Conservation (phyloP, 2,888 invertebrate species). For the Polydrusus cervinus region DNA sequence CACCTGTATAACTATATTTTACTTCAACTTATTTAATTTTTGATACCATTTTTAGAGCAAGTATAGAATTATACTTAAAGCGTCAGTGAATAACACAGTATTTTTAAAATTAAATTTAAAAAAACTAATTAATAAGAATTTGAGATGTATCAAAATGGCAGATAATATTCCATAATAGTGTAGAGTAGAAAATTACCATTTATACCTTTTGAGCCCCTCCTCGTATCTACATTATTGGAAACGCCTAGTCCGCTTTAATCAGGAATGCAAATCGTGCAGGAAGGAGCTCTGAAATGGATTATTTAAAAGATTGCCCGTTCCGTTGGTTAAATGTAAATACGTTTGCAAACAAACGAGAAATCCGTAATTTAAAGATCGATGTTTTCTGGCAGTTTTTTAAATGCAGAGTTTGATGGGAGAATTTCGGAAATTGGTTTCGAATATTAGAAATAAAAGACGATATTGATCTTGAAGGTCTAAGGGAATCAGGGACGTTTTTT, state of each 20-base stretch:
- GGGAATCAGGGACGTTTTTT: no score
- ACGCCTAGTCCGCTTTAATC: slow-evolving; percentile 22
- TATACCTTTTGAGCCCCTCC: neutral
- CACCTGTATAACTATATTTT: no score
- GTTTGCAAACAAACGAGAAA: slow-evolving; percentile 1
- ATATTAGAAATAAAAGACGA: no score
- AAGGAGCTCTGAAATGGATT: neutral
- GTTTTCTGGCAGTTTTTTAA: neutral
- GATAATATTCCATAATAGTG: neutral
- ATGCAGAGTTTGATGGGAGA: neutral
- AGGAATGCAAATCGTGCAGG: slow-evolving; percentile 21
- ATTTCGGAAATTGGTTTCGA: no score
- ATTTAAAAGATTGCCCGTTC: slow-evolving; percentile 17
- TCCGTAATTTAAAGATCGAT: neutral
- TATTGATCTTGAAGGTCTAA: no score
- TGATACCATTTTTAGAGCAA: no score
- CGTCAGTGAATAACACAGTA: no score
- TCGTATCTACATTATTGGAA: slow-evolving; percentile 12
- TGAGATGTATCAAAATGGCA: no score
- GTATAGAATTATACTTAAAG: no score
- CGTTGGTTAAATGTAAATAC: slow-evolving; percentile 11
- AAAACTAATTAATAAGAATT: no score
- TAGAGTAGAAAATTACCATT: neutral
- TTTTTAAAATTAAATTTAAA: no score
- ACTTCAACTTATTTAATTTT: no score